Percentiles rank a stretch among this genome's conserved stretches.
Conservation (phyloP, 1,140 invertebrate genomes). For the Penaeus vannamei region DNA sequence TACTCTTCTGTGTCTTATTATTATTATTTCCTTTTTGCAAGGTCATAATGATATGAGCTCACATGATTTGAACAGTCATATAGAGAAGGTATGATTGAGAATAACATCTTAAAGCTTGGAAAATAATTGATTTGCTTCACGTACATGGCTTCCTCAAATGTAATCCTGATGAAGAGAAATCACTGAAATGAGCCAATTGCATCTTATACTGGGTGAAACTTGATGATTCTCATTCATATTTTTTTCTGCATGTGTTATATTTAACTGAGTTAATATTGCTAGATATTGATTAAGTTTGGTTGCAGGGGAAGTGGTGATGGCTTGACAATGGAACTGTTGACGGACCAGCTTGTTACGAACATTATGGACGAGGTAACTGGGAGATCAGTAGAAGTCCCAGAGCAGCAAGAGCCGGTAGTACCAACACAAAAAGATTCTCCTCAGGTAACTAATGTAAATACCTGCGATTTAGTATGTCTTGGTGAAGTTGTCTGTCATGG, state of each 20-base stretch:
- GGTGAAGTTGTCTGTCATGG: too few species aligned
- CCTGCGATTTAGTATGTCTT: background rate
- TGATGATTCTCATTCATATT: too few species aligned
- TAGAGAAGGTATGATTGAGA: too few species aligned
- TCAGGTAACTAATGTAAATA: background rate
- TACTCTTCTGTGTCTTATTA: too few species aligned
- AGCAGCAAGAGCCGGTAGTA: conserved; percentile 46
- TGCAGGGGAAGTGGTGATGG: conserved; percentile 63
- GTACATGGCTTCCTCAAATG: too few species aligned
- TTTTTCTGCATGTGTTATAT: background rate
- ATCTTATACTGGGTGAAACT: too few species aligned
- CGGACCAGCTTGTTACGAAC: conserved; percentile 74
- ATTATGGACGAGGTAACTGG: conserved; percentile 74
- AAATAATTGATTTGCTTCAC: too few species aligned
- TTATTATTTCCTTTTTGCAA: background rate
- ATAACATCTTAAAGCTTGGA: too few species aligned
- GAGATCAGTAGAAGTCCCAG: conserved; percentile 70
- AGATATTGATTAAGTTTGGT: background rate
- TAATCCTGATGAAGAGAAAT: too few species aligned
- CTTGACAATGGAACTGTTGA: conserved; percentile 73
- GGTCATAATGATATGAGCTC: background rate
- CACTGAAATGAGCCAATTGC: too few species aligned
- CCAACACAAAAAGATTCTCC: conserved; percentile 20
- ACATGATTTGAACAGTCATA: background rate
- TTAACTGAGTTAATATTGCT: background rate